Evolutionary conservation across 2,113 vertebrate species (phyloP), one percentile per base, ranked within the genome.

Genomic region (Pavo muticus): DNA sequence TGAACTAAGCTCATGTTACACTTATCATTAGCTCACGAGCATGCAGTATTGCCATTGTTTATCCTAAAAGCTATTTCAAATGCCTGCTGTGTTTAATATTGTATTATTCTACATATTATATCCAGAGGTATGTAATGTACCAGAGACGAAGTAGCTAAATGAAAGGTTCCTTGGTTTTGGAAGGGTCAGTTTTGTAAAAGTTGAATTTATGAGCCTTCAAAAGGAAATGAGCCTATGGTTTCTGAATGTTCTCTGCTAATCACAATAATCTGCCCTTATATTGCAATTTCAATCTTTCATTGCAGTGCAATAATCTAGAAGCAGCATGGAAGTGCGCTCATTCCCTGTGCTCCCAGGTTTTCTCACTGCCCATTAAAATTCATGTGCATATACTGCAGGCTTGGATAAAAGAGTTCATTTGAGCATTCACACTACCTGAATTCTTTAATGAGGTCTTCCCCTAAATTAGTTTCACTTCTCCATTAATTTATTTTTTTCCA

Each of bases 301-400:
- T 83, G 61, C 48, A 84, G 6, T 77, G 44, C 12, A 86, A 32
- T 87, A 72, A 74, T 80, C 77, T 81, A 67, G 50, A 95, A 87
- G 52, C 39, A 93, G 52, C 57, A 73, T 60, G 42, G 47, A 81
- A 76, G 47, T 85, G 57, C 42, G 39, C 40, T 94, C 44, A 29
- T 91, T 93, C 56, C 40, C 84, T 61, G 13, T 47, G 15, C 72
- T 88, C 40, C 54, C 12, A 90, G 77, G 25, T 90, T 94, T 86
- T 94, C 57, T 87, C 47, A 80, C 60, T 87, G 54, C 9, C 56
- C 50, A 90, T 94, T 95, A 91, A 91, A 91, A 82, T 78, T 73
- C 47, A 48, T 91, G 44, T 79, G 21, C 27, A 5, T 87, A 17
- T 72, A 87, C 60, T 86, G 59, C 47, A 77, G 57, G 6, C 77